Percentiles rank a stretch among this genome's conserved stretches.
Conservation (phyloP, 2,113 vertebrate species). For the Pogona vitticeps region DNA sequence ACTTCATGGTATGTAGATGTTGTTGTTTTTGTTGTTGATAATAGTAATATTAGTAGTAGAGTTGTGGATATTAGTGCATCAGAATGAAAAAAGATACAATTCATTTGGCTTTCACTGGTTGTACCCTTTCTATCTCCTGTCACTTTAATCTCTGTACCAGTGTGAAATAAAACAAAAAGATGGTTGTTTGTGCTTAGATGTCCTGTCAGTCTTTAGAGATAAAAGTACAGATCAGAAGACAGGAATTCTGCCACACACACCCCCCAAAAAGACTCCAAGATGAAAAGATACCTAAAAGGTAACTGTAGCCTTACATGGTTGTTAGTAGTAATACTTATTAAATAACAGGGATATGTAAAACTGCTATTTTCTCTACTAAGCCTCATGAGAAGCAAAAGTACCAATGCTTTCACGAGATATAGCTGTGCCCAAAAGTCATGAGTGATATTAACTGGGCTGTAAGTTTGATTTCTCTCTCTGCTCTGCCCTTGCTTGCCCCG, state of each 20-base stretch:
- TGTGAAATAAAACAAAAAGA: conserved; percentile 16
- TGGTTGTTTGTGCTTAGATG: conserved; percentile 23
- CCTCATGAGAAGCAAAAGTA: not conserved
- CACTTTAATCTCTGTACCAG: not conserved
- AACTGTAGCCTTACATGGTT: not conserved
- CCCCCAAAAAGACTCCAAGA: conserved; percentile 5
- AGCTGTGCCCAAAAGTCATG: conserved; percentile 33
- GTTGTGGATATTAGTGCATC: not conserved
- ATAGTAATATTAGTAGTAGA: not conserved
- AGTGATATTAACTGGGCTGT: conserved; percentile 41
- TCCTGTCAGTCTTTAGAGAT: not conserved
- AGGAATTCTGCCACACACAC: not conserved
- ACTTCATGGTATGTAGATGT: too few relatives aligned
- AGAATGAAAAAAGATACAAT: not conserved
- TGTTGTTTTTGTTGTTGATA: too few relatives aligned
- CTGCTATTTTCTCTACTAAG: conserved; percentile 5
- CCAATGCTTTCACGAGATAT: conserved; percentile 26
- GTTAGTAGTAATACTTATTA: not conserved
- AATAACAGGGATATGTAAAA: not conserved
- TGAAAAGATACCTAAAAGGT: not conserved
- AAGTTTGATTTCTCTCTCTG: not conserved
- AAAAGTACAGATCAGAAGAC: not conserved
- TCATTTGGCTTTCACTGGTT: conserved; percentile 16
- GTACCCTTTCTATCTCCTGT: fast-evolving
- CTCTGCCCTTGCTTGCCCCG: not conserved